These are phyloP conservation scores for Dreissena rostriformis DNA, from an alignment of 1,140 invertebrate species.

Conservation along the genomic window DNA sequence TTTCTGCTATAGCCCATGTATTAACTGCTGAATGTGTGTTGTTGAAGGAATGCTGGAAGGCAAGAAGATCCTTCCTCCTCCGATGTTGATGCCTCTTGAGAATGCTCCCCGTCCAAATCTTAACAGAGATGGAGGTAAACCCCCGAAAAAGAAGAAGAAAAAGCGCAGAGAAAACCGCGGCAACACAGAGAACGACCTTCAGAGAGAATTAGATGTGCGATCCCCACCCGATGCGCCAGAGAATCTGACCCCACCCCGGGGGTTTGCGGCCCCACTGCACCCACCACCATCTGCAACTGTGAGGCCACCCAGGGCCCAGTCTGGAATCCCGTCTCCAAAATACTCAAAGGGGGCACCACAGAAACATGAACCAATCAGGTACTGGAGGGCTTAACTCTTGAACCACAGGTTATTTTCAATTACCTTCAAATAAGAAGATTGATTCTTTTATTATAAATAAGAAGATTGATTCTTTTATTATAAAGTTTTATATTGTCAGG, in stretches of 20 bases:
- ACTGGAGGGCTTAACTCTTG: too few relatives aligned
- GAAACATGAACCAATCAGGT: slow-evolving; percentile 65
- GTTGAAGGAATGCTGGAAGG: slow-evolving; percentile 71
- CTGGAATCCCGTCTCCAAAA: slow-evolving; percentile 65
- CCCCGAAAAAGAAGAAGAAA: slow-evolving; percentile 75
- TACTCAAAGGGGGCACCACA: slow-evolving; percentile 71
- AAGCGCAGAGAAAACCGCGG: slow-evolving; percentile 41
- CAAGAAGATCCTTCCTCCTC: slow-evolving; percentile 69
- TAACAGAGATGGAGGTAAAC: slow-evolving; percentile 59
- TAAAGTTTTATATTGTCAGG: too few relatives aligned
- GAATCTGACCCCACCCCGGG: slow-evolving; percentile 68
- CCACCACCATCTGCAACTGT: slow-evolving; percentile 67
- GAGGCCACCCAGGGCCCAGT: slow-evolving; percentile 63
- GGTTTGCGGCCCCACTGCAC: slow-evolving; percentile 74
- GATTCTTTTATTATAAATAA: too few relatives aligned
- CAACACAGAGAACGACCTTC: slow-evolving; percentile 64
- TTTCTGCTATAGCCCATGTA: too few relatives aligned
- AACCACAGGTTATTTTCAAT: too few relatives aligned
- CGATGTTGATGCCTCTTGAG: slow-evolving; percentile 72
- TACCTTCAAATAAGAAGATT: too few relatives aligned
- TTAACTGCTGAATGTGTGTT: neutral
- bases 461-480: too few relatives aligned
- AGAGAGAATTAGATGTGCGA: slow-evolving; percentile 64
- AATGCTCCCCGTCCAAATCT: slow-evolving; percentile 72
- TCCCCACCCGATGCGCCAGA: slow-evolving; percentile 70